phyloP scores from a whole-genome alignment of 2,113 vertebrate species.

The Pseudopipra pipra region DNA sequence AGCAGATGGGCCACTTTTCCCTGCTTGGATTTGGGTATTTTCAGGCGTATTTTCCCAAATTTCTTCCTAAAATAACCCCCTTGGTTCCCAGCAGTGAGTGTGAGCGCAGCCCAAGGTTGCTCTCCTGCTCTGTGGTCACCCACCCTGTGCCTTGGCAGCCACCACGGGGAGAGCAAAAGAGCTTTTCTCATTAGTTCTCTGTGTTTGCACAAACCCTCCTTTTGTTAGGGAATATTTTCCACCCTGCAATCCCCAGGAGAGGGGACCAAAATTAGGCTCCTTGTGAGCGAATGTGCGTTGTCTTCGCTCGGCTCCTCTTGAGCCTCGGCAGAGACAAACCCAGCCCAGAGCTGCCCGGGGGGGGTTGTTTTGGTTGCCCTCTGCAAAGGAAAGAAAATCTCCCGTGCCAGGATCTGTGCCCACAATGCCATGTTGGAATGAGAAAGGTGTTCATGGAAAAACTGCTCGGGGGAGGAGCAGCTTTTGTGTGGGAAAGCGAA shows the following conservation, averaged over 20 bases:
- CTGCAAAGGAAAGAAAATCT: background rate
- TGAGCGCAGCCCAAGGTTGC: constrained; percentile 34
- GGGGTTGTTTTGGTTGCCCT: background rate
- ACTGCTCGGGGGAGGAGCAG: background rate
- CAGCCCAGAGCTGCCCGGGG: background rate
- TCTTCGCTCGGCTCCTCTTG: background rate
- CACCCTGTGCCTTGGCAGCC: constrained; percentile 57
- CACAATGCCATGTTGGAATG: background rate
- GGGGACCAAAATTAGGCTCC: constrained; percentile 41
- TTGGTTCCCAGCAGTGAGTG: constrained; percentile 71
- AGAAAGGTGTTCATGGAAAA: constrained; percentile 2
- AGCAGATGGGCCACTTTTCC: constrained; percentile 55
- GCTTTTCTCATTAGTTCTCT: constrained; percentile 43
- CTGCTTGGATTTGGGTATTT: constrained; percentile 61
- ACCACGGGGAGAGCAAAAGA: constrained; percentile 24
- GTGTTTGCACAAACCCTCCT: constrained; percentile 62
- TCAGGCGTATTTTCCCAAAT: constrained; percentile 68
- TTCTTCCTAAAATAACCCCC: constrained; percentile 75
- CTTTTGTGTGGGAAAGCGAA: background rate
- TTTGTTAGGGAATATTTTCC: constrained; percentile 67
- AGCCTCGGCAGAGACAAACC: constrained; percentile 22
- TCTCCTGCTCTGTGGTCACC: constrained; percentile 70
- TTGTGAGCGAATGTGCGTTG: background rate
- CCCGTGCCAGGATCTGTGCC: background rate
- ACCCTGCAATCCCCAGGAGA: constrained; percentile 24